Evolutionary conservation across 2,888 invertebrate genomes (phyloP), one percentile per base, ranked within the genome.

Genomic region (Bruchidius siliquastri): DNA sequence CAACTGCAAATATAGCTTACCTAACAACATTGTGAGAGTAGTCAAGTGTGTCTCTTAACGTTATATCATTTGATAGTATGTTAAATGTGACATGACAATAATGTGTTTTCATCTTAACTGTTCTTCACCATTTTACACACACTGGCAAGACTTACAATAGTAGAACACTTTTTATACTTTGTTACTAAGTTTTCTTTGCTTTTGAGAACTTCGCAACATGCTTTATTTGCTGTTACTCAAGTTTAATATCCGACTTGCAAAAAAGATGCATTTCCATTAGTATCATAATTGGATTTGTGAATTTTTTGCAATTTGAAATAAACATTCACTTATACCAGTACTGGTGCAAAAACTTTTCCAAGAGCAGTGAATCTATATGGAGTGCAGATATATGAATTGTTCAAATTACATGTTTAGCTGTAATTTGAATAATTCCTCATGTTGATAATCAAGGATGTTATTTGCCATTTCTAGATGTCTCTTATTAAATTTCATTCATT

Each of bases 291-390:
- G 72, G 73, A 70, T 21, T 71, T 72, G 71, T 75, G 73, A 73
- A 76, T 78, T 78, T 77, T 76, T 77, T 77, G 77, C 70, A 76
- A 77, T 75, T 75, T 75, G 72, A 69, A 73, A 67, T 67, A 26
- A 72, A 74, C 70, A 74, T 72, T 74, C 20, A 10, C 6, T 20
- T 67, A 67, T 72, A 21, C 71, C 66, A 73, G 72, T 67, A 69
- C 74, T 77, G 73, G 70, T 77, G 76, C 76, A 73, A 77, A 78
- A 79, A 81, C 79, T 77, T 74, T 78, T 80, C 79, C 81, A 81
- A 81, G 80, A 81, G 79, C 81, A 80, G 79, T 79, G 74, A 68
- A 71, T 73, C 21, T 49, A 49, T 18, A 49, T 49, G 1, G 18
- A 8, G 49, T 49, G 49, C 49, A 69, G 26, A 69, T 21, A 26